Percentiles rank a stretch among this genome's conserved stretches.
Conservation (phyloP, 2,113 vertebrate genomes). For the Sitta europaea region DNA sequence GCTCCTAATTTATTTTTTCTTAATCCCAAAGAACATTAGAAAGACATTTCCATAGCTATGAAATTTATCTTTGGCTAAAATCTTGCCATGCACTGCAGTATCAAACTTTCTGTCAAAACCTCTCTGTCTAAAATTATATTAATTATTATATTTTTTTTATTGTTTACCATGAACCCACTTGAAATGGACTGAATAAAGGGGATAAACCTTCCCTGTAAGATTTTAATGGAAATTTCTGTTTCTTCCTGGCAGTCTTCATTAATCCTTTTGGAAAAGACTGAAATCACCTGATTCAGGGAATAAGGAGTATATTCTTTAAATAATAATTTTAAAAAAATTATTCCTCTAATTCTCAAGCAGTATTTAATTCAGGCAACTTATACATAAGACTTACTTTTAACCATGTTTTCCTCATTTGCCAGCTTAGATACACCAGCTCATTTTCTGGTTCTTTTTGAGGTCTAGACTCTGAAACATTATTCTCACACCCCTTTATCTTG, state of each 20-base stretch:
- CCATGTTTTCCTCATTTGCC: not conserved
- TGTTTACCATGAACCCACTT: not conserved
- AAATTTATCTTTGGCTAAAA: not conserved
- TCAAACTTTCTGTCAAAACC: constrained; percentile 24
- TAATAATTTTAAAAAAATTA: not conserved
- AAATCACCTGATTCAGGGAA: not conserved
- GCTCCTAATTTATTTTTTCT: not conserved
- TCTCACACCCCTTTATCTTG: not conserved
- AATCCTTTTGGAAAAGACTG: not conserved
- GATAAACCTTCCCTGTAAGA: not conserved
- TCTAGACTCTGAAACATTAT: not conserved
- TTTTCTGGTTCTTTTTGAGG: not conserved
- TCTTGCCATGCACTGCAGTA: not conserved
- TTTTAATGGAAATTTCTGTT: not conserved
- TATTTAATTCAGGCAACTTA: not conserved
- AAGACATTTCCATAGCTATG: not conserved
- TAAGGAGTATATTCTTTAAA: not conserved
- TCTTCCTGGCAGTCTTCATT: not conserved
- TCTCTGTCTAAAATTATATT: not conserved
- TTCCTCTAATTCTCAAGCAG: not conserved
- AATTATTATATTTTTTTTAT: not conserved
- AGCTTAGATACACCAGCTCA: not conserved
- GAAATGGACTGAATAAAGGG: not conserved
- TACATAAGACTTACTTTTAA: not conserved
- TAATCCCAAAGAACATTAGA: not conserved